Base-by-base conservation (phyloP, 2,797 vertebrate species). In the Falco naumanni region DNA sequence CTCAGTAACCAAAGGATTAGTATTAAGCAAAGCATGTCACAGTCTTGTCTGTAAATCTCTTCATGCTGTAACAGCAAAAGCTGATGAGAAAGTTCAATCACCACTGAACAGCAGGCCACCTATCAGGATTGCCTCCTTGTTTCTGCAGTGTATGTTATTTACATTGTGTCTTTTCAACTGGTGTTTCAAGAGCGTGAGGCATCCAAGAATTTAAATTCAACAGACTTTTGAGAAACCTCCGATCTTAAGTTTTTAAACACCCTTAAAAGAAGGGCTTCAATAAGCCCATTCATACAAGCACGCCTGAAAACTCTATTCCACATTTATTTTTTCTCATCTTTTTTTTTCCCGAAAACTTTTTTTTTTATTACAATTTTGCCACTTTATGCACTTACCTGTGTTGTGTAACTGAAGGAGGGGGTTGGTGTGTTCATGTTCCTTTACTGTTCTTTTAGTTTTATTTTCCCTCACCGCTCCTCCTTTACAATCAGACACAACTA, bases 51-150 rank as follows among this genome's bases (percentile, higher is more conserved):
- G 47, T 64, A 86, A 90, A 84, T 54, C 77, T 79, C 77, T 70
- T 70, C 33, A 63, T 83, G 48, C 68, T 0, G 0, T 41, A 88
- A 79, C 25, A 69, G 61, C 54, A 82, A 69, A 83, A 78, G 47
- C 88, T 87, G 88, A 94, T 61, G 80, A 82, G 64, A 70, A 95
- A 86, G 51, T 86, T 86, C 72, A 86, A 18, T 82, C 80, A 79
- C 11, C 16, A 22, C 18, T 34, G 26, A 92, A 71, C 45, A 95
- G 71, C 45, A 84, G 61, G 66, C 34, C 59, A 76, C 17, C 26
- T 39, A 68, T 5, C 34, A 81, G n/a, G 22, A 83, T 53, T 18
- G 17, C 16, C 21, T 50, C 43, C 25, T 66, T 45, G 6, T 12
- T 86, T 78, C 87, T 88, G 57, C 47, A 81, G 3, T 41, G 3